Base-by-base conservation (phyloP, 1,140 invertebrate genomes). In the Muscidifurax raptorellus region DNA sequence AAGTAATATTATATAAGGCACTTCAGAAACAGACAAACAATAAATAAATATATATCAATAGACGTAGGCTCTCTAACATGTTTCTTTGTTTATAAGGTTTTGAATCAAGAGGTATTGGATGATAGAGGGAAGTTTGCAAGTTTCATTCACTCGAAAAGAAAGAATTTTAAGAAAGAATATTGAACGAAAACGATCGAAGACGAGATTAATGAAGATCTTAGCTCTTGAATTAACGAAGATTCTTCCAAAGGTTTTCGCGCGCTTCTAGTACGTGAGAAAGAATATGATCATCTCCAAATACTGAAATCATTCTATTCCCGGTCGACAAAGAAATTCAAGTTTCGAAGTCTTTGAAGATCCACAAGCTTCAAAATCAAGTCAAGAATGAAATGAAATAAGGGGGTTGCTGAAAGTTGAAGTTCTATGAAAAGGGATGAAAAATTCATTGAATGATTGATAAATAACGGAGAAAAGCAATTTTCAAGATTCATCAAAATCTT, bases 51-150 rank as follows among this genome's bases (percentile, higher is more conserved):
- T 81, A 67, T 82, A 82, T 87, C 86, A 89, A 86, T 87, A 86
- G 90, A 89, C 86, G 88, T 92, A 92, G 91, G 90, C 91, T 92
- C 90, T 93, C 92, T 93, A 93, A 93, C 91, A 90, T 91, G 87
- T 93, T 93, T 93, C 90, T 93, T 92, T 93, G 92, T 93, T 93
- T 93, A 92, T 93, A 93, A 93, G 93, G 93, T 93, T 93, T 91
- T 93, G 92, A 93, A 93, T 92, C 92, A 93, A 93, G 93, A 93
- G 92, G 93, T 93, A 93, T 93, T 93, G 93, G 93, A 93, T 93
- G 92, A 93, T 93, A 92, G 92, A 93, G 92, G 92, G 92, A 93
- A 93, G 91, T 93, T 93, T 93, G 91, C 85, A 93, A 93, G 91
- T 93, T 91, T 92, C 90, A 89, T 90, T 91, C 89, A 81, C 85